phyloP scores from a whole-genome alignment of 1,140 invertebrate genomes.

The Lutraria rhynchaena region DNA sequence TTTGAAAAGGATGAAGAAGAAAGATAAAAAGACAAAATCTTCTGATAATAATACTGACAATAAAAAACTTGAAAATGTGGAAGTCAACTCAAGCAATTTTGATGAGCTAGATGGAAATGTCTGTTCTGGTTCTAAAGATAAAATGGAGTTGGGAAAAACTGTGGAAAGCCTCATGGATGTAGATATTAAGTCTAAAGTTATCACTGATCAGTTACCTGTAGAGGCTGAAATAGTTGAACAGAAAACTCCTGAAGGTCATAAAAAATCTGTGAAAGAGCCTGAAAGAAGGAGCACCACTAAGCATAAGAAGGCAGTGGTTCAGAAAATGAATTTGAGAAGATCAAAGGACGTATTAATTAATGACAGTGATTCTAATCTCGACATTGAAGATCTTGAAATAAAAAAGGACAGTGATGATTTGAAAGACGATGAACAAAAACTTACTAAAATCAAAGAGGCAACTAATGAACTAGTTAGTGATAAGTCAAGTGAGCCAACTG shows the following conservation, averaged over 20 bases:
- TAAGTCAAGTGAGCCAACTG: no score
- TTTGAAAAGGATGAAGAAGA: neutral
- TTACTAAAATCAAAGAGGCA: neutral
- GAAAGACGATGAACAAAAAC: neutral
- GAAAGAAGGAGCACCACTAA: constrained; percentile 68
- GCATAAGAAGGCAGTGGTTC: constrained; percentile 66
- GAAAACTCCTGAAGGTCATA: neutral
- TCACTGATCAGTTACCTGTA: neutral
- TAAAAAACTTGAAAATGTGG: constrained; percentile 1
- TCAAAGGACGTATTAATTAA: constrained; percentile 21
- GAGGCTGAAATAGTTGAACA: neutral
- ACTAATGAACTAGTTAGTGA: neutral
- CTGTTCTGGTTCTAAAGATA: neutral
- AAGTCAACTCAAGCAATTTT: constrained; percentile 6
- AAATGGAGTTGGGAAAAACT: neutral
- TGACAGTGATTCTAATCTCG: constrained; percentile 2
- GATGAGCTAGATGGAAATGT: neutral
- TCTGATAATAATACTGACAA: neutral
- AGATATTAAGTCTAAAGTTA: neutral
- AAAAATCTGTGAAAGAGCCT: constrained; percentile 19
- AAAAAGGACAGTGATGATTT: neutral
- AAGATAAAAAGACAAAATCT: neutral
- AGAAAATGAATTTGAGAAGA: constrained; percentile 32
- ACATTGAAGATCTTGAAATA: neutral
- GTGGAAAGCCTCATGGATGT: neutral